These are phyloP conservation scores for Conus betulinus DNA, from an alignment of 1,140 invertebrate species.

Conservation along the genomic window DNA sequence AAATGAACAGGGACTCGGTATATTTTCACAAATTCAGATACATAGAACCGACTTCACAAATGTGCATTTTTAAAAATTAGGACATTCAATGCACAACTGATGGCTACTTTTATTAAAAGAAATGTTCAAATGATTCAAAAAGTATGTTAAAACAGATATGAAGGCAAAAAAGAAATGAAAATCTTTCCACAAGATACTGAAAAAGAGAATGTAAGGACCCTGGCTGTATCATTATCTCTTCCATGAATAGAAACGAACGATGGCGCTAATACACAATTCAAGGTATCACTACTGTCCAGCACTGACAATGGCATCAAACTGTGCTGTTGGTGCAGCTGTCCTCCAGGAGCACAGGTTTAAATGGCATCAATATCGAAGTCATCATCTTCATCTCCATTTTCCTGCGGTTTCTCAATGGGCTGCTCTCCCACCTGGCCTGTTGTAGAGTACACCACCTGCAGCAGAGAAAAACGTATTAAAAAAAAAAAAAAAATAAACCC, in stretches of 20 bases:
- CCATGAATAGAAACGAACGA: neutral
- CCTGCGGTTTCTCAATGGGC: conserved; percentile 49
- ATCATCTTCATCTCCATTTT: conserved; percentile 56
- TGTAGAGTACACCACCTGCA: conserved; percentile 71
- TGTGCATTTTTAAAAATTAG: neutral
- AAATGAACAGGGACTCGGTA: neutral
- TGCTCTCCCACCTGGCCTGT: conserved; percentile 68
- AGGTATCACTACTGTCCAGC: neutral
- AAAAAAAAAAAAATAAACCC: neutral
- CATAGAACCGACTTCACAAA: neutral
- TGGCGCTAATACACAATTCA: neutral
- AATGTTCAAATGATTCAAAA: neutral
- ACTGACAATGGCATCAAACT: neutral
- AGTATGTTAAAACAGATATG: neutral
- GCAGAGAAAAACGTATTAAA: neutral
- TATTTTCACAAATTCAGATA: neutral
- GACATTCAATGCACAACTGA: neutral
- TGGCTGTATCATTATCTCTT: neutral
- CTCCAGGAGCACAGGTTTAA: conserved; percentile 38
- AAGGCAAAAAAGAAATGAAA: conserved; percentile 1
- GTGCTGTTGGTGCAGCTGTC: neutral
- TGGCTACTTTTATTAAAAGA: neutral
- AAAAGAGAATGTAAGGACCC: neutral
- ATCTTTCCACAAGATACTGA: neutral
- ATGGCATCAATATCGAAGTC: conserved; percentile 71